phyloP scores from a whole-genome alignment of 1,140 invertebrate genomes.

The Apis laboriosa region DNA sequence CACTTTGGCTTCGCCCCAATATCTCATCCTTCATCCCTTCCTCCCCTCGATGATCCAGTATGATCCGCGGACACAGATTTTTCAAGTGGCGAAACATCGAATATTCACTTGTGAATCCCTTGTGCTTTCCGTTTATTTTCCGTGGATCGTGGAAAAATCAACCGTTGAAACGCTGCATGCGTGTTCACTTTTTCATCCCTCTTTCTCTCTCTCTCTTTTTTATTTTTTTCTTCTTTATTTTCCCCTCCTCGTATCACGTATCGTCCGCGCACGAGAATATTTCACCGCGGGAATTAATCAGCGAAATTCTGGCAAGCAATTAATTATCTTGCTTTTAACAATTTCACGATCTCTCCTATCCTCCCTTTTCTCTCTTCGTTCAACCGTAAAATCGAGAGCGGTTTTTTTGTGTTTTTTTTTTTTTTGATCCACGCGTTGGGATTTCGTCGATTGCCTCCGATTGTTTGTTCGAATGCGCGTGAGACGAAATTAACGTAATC shows the following conservation, averaged over 20 bases:
- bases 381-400: not conserved
- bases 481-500: slow-evolving; percentile 59
- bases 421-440: slow-evolving; percentile 15
- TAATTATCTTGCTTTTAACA: slow-evolving; percentile 31
- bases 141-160: slow-evolving; percentile 6
- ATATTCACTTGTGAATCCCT: slow-evolving; percentile 5
- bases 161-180: not conserved
- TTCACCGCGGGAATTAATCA: slow-evolving; percentile 11
- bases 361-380: not conserved
- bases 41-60: too few species aligned
- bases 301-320: not conserved
- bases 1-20: slow-evolving; percentile 31
- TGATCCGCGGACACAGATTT: not conserved
- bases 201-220: not conserved
- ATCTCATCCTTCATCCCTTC: not conserved
- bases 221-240: not conserved
- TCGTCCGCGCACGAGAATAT: not conserved
- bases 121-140: not conserved
- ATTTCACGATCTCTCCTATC: not conserved
- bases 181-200: not conserved
- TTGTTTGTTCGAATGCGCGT: slow-evolving; percentile 56
- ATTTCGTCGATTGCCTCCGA: slow-evolving; percentile 43
- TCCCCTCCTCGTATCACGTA: not conserved
- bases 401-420: slow-evolving; percentile 29
- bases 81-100: slow-evolving; percentile 2